phyloP scores from a whole-genome alignment of 2,888 invertebrate species.

The Eupelmus urozonus region DNA sequence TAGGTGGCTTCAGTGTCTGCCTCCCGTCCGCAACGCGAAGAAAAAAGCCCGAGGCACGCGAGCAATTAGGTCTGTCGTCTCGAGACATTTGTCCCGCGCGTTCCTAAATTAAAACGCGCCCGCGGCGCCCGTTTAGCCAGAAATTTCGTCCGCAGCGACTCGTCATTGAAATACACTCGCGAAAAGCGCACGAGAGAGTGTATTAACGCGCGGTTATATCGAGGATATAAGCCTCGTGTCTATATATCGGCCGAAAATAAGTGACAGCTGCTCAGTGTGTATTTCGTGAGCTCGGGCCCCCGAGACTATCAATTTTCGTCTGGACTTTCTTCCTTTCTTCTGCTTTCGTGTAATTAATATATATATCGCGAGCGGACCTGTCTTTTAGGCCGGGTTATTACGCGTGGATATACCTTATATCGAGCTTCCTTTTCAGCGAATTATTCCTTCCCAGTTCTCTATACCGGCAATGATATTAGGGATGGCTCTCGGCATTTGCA shows the following conservation, averaged over 20 bases:
- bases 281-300: neutral
- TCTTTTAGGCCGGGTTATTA: no score
- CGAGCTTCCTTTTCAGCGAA: no score
- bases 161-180: neutral
- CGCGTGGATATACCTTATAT: no score
- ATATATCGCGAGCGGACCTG: neutral
- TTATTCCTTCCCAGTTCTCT: conserved; percentile 17
- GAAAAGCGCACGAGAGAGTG: no score
- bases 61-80: conserved; percentile 66
- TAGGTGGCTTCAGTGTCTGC: no score
- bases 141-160: conserved; percentile 21
- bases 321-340: conserved; percentile 51
- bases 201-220: no score
- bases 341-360: conserved; percentile 69
- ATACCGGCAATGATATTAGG: neutral
- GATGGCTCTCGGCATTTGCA: conserved; percentile 7
- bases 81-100: conserved; percentile 63
- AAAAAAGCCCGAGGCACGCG: no score
- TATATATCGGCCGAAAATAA: conserved; percentile 25
- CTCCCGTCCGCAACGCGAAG: no score
- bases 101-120: conserved; percentile 65
- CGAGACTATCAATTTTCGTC: conserved; percentile 67
- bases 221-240: no score
- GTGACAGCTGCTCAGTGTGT: conserved; percentile 59
- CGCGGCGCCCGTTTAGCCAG: conserved; percentile 19